phyloP scores from a whole-genome alignment of 2,113 vertebrate genomes.

The Sphaerodactylus townsendi region DNA sequence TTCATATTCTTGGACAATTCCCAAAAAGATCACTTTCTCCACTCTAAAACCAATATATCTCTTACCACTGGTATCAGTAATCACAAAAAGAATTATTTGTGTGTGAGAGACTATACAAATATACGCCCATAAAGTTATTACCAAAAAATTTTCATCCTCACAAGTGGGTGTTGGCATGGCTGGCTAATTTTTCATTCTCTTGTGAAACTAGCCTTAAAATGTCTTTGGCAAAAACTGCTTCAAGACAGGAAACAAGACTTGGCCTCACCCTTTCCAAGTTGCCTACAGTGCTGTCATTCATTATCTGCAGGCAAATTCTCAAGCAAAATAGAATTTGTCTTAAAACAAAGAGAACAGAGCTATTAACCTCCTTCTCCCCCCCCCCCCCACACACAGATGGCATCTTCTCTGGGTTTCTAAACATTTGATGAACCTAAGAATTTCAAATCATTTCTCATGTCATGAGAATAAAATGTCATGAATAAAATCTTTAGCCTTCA shows the following conservation, averaged over 20 bases:
- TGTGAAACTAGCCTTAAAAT: neutral
- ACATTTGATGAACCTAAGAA: no score
- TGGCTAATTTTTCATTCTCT: neutral
- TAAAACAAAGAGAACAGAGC: constrained; percentile 34
- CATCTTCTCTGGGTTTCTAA: neutral
- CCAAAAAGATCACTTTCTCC: accelerated
- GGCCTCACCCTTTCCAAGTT: neutral
- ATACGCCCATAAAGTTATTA: neutral
- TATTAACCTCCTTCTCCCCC: no score
- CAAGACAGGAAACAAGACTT: constrained; percentile 20
- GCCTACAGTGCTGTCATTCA: constrained; percentile 27
- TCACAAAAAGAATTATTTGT: neutral
- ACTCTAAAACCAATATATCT: neutral
- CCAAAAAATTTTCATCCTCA: neutral
- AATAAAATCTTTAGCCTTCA: no score
- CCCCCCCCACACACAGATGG: no score
- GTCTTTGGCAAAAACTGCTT: constrained; percentile 1
- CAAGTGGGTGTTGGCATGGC: neutral
- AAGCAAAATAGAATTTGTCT: accelerated
- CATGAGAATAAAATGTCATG: no score
- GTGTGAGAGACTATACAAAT: neutral
- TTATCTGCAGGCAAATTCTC: neutral
- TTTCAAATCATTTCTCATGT: no score
- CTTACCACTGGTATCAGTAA: neutral
- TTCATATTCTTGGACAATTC: neutral